Conservation (phyloP, 2,113 vertebrate species). For the Scopus umbretta region DNA sequence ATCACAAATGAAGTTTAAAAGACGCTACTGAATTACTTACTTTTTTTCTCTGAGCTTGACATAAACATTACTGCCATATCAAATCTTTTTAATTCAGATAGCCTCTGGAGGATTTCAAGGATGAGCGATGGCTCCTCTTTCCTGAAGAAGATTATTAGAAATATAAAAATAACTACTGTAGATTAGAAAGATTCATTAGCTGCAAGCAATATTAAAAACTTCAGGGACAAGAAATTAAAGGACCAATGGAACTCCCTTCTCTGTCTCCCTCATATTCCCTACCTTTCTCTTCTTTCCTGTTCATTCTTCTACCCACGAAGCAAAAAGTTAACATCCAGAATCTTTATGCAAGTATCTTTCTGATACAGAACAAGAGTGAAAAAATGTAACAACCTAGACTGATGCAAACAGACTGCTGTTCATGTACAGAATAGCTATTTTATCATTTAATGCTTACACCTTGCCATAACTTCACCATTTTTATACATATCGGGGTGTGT, state of each 20-base stretch:
- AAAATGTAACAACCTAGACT: neutral
- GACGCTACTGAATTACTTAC: conserved; percentile 64
- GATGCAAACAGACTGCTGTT: neutral
- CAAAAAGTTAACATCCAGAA: neutral
- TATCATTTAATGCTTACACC: neutral
- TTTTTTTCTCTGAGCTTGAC: conserved; percentile 85
- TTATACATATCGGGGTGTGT: rapidly evolving
- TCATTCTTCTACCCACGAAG: neutral
- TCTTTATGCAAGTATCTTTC: neutral
- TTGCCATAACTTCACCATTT: neutral
- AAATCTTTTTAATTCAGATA: conserved; percentile 86
- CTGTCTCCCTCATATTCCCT: neutral
- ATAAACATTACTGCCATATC: conserved; percentile 97
- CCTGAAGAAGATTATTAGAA: conserved; percentile 67
- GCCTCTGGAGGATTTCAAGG: conserved; percentile 81
- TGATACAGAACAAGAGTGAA: neutral
- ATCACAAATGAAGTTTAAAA: neutral
- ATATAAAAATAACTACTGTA: conserved; percentile 10
- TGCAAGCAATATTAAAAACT: neutral
- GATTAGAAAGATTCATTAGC: neutral
- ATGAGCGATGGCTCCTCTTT: conserved; percentile 78
- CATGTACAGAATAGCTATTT: neutral
- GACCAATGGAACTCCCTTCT: neutral
- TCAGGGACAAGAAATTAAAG: neutral
- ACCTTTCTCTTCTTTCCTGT: neutral